These are phyloP conservation scores for Podargus strigoides DNA, from an alignment of 2,797 vertebrate genomes.

Conservation along the genomic window DNA sequence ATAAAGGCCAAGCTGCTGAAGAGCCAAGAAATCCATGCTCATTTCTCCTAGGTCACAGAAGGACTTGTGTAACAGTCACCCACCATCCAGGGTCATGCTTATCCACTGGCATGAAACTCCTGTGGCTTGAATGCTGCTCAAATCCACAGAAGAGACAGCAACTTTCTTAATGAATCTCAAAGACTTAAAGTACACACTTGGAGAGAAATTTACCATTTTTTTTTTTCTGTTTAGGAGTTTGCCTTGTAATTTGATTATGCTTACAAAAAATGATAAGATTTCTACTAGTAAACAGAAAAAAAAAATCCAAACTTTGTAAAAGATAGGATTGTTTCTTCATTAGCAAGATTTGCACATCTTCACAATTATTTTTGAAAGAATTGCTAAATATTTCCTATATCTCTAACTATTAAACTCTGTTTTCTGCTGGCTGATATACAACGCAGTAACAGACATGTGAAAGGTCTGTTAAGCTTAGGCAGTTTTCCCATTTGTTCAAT, in stretches of 20 bases:
- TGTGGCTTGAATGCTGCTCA: neutral
- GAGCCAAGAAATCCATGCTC: neutral
- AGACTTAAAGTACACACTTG: no score
- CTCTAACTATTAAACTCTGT: neutral
- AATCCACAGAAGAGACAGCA: neutral
- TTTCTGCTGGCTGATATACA: slow-evolving; percentile 16
- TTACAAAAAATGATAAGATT: neutral
- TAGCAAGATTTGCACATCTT: neutral
- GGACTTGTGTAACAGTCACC: neutral
- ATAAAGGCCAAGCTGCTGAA: rapidly evolving
- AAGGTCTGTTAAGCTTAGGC: slow-evolving; percentile 4
- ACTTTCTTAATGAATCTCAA: neutral
- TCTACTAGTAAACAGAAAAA: neutral
- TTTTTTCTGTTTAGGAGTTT: neutral
- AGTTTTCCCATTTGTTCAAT: slow-evolving; percentile 6
- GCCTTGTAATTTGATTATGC: neutral
- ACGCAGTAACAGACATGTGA: neutral
- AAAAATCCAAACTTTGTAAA: neutral
- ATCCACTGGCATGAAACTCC: neutral
- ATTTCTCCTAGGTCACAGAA: neutral
- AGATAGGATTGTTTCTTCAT: neutral
- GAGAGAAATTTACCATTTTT: neutral
- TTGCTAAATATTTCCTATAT: neutral
- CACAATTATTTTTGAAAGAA: neutral
- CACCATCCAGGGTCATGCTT: neutral